Evolutionary conservation across 2,113 vertebrate genomes (phyloP), one percentile per base, ranked within the genome.

Genomic region (Bos javanicus): DNA sequence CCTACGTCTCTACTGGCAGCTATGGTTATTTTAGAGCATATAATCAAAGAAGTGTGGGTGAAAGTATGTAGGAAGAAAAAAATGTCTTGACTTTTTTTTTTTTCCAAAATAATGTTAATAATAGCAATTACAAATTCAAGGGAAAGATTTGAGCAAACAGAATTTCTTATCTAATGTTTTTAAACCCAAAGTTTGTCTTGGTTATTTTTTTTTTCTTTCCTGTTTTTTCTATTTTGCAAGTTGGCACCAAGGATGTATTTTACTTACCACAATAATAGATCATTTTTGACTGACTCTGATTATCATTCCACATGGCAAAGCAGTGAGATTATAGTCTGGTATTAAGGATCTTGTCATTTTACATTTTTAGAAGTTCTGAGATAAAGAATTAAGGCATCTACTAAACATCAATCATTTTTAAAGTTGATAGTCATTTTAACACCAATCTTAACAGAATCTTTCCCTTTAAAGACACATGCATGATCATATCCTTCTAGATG

Each of bases 141-240:
- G 26, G 39, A 87, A 95, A 87, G 8, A 67, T 74, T 48, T 60
- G 76, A 93, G 25, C 46, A 91, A 95, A 76, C 30, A 87, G 3
- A 93, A 96, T 85, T 92, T 93, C 54, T 96, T 90, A 62, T 80
- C 26, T 76, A 46, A 94, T 92, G 21, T 71, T 96, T 97, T 94
- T 76, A 88, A 91, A 52, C 36, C 28, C 10, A 36, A 92, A 87
- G 2, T 52, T 88, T 95, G 6, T 50, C 52, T 91, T 56, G 30
- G 10, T 28, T 59, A 39, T 12, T 28, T 54, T 48, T 6, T 88
- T 33, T 85, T 23, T 13, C 89, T 83, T 26, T 57, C 19, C 26
- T 39, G 67, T 84, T 93, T 19, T 56, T 30, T 17, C 28, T 46
- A 64, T 9, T 3, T 93, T 95, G 67, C 46, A n/a, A 57, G 17